A percentile compares a stretch with the other conserved stretches of the same genome.
phyloP scores from a whole-genome alignment of 2,797 vertebrate species.

The Nyctibius grandis region DNA sequence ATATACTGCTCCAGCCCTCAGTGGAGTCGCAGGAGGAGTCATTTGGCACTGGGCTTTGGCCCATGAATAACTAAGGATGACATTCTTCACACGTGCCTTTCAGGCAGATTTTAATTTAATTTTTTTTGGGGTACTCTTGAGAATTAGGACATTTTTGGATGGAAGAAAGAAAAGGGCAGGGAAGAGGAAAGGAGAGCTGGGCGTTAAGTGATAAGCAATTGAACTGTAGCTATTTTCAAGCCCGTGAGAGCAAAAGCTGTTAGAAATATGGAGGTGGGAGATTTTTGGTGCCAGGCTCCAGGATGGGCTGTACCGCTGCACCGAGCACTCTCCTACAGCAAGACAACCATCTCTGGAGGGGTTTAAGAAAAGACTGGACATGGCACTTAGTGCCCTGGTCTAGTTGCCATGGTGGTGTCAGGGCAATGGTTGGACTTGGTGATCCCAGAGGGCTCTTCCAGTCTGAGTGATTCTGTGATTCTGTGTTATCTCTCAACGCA shows the following conservation, averaged over 20 bases:
- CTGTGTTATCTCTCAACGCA: not conserved
- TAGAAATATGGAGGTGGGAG: not conserved
- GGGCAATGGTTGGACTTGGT: too few relatives aligned
- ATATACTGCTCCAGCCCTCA: not conserved
- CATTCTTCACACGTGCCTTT: not conserved
- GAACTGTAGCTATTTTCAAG: not conserved
- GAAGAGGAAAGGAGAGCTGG: not conserved
- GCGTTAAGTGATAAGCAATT: not conserved
- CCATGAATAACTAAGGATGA: not conserved
- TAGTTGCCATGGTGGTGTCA: too few relatives aligned
- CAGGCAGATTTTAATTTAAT: not conserved
- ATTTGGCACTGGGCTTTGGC: not conserved
- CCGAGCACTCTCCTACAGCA: not conserved
- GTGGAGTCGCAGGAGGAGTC: not conserved
- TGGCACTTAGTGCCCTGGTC: too few relatives aligned
- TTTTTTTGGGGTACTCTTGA: not conserved
- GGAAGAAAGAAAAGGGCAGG: not conserved
- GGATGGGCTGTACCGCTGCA: accelerated
- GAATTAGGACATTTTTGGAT: not conserved
- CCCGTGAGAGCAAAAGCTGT: not conserved
- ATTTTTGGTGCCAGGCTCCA: not conserved
- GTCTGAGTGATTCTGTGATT: too few relatives aligned
- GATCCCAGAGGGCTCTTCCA: too few relatives aligned
- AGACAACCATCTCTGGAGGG: too few relatives aligned
- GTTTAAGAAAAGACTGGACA: too few relatives aligned